phyloP scores from a whole-genome alignment of 1,140 invertebrate genomes.

The Neodiprion lecontei region DNA sequence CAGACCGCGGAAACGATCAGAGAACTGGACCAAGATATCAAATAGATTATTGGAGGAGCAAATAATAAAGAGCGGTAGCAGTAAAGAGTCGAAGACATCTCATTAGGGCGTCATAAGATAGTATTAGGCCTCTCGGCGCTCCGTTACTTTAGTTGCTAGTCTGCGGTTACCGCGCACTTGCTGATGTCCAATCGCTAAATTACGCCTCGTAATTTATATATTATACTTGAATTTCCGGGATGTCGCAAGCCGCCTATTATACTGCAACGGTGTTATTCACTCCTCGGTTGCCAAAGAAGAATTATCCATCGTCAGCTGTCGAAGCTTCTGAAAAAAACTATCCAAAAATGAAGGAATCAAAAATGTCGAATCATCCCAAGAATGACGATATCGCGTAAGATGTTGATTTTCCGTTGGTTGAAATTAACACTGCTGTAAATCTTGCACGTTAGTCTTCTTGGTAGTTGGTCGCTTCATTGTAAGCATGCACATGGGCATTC shows the following conservation, averaged over 20 bases:
- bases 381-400: no score
- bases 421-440: no score
- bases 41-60: constrained; percentile 16
- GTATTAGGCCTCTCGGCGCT: constrained; percentile 7
- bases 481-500: no score
- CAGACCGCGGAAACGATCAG: constrained; percentile 35
- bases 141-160: background rate
- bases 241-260: constrained; percentile 17
- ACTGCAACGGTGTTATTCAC: background rate
- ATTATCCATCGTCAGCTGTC: no score
- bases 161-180: constrained; percentile 18
- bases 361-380: no score
- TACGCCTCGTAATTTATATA: constrained; percentile 37
- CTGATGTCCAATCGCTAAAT: constrained; percentile 35
- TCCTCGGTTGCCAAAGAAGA: background rate
- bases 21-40: background rate
- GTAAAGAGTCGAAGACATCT: constrained; percentile 37
- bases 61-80: constrained; percentile 41
- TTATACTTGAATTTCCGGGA: constrained; percentile 35
- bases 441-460: no score
- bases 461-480: no score
- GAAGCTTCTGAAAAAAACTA: no score
- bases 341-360: no score
- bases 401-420: no score
- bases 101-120: constrained; percentile 35